A percentile compares a stretch with the other conserved stretches of the same genome.
Evolutionary conservation across 2,113 vertebrate genomes (phyloP).

Genomic region (Laterallus jamaicensis): DNA sequence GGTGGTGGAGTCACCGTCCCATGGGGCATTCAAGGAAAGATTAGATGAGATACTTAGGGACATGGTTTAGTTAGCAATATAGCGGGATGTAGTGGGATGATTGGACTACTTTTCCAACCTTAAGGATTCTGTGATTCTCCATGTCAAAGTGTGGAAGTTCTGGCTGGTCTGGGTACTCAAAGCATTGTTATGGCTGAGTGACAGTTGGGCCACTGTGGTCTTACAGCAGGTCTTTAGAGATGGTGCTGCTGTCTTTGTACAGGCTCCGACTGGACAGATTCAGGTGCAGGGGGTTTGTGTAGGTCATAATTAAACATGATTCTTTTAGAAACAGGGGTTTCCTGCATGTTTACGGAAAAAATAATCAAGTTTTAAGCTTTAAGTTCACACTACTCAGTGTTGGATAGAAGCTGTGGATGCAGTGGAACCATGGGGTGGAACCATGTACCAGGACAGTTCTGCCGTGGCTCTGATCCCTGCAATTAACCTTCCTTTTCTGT

Average conservation of each 20-base stretch:
- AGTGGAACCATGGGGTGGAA: background rate
- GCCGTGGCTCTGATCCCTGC: background rate
- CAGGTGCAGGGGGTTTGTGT: background rate
- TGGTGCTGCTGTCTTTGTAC: too few relatives aligned
- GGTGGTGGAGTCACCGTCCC: too few relatives aligned
- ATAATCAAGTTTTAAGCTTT: background rate
- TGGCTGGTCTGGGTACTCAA: background rate
- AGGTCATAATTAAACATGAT: background rate
- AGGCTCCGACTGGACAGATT: background rate
- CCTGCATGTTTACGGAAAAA: background rate
- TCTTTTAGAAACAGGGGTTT: background rate
- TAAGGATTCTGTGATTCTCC: background rate
- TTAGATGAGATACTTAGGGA: too few relatives aligned
- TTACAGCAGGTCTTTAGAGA: too few relatives aligned
- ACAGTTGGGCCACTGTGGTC: background rate
- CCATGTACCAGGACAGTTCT: background rate
- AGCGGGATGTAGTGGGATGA: too few relatives aligned
- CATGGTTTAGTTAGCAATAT: too few relatives aligned
- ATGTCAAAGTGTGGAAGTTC: background rate
- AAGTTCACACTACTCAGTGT: background rate
- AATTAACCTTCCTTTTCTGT: background rate
- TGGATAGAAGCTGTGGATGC: background rate
- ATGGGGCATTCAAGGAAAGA: too few relatives aligned
- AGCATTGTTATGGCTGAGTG: fast-evolving
- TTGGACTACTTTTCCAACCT: too few relatives aligned